Conservation (phyloP, 2,797 vertebrate genomes). For the Hybognathus amarus region DNA sequence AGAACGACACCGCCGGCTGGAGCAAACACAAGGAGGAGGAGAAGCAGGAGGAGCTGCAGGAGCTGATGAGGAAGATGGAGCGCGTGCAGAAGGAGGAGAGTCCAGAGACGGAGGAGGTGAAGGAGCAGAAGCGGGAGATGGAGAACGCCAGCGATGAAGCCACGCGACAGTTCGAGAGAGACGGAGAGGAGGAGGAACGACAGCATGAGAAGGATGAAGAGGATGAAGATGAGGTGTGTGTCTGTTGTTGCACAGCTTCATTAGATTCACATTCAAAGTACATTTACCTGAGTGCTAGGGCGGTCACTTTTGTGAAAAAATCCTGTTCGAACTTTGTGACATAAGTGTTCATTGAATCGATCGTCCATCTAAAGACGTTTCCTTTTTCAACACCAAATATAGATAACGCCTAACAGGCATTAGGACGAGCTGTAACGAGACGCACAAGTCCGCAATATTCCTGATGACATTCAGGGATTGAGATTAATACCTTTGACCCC, state of each 20-base stretch:
- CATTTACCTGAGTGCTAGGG: no score
- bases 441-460: no score
- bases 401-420: no score
- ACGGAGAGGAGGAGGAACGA: constrained; percentile 71
- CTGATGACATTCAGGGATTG: no score
- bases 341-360: no score
- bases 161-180: constrained; percentile 80
- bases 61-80: constrained; percentile 19
- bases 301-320: no score
- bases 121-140: constrained; percentile 72
- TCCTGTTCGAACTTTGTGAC: no score
- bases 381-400: no score
- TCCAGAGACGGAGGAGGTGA: not conserved
- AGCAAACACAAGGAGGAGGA: constrained; percentile 28
- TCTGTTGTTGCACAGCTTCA: not conserved
- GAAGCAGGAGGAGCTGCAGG: constrained; percentile 36
- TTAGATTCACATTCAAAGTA: no score
- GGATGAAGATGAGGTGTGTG: constrained; percentile 65
- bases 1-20: constrained; percentile 36
- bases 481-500: no score
- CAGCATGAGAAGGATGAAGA: constrained; percentile 61
- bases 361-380: no score
- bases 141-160: constrained; percentile 86
- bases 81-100: constrained; percentile 61
- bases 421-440: no score